A percentile compares a stretch with the other conserved stretches of the same genome.
These are phyloP conservation scores for Chaetophractus vellerosus DNA, from an alignment of 2,797 vertebrate species.

Conservation along the genomic window DNA sequence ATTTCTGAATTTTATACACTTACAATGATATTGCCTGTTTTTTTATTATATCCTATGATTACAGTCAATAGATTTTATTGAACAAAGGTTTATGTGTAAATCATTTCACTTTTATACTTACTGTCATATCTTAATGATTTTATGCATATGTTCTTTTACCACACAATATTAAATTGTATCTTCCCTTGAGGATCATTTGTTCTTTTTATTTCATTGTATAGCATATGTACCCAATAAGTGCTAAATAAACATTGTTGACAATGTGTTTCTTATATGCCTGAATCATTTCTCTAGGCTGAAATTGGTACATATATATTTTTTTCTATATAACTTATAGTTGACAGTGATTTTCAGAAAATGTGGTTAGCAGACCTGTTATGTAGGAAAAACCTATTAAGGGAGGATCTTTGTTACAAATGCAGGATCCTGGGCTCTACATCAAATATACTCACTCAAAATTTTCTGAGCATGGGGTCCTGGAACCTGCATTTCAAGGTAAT, in stretches of 20 bases:
- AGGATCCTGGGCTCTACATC: not conserved
- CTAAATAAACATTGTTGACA: not conserved
- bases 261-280: not conserved
- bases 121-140: constrained; percentile 42
- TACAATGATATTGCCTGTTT: constrained; percentile 35
- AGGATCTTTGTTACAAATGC: not conserved
- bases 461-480: not conserved
- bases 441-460: constrained; percentile 4
- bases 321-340: not conserved
- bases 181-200: not conserved
- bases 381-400: not conserved
- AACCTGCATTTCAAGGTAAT: not conserved
- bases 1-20: constrained; percentile 24
- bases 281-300: constrained; percentile 49
- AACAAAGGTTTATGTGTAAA: constrained; percentile 11
- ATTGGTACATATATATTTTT: not conserved
- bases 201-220: constrained; percentile 41
- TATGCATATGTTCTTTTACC: not conserved
- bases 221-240: not conserved
- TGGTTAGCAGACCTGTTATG: not conserved
- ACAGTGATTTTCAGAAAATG: constrained; percentile 24
- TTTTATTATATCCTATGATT: constrained; percentile 56
- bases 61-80: constrained; percentile 36
- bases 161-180: not conserved
- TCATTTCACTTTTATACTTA: constrained; percentile 36